Evolutionary conservation across 2,888 invertebrate species (phyloP), one percentile per base, ranked within the genome.

Genomic region (Epinotia bilunana): DNA sequence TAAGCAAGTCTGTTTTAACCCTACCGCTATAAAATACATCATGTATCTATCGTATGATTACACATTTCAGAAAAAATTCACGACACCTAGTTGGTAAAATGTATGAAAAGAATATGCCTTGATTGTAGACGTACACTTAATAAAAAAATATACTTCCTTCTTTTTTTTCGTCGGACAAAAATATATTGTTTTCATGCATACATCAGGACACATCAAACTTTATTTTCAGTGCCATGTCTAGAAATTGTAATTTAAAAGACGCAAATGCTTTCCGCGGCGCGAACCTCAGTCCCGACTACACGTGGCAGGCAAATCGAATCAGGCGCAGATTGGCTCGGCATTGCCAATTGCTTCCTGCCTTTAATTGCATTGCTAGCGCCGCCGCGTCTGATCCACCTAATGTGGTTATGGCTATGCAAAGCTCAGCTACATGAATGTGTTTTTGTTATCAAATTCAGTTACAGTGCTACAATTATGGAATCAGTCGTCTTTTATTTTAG

Each of bases 251-350:
- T n/a, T 9, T 16, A 1, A 64, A 23, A 9, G 28, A 39, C 39
- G 39, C 39, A 39, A 39, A 39, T 39, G 39, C 39, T 39, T 39
- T 39, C 39, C 39, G 39, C 9, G 0, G 39, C 71, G 33, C 63
- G 72, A 79, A 79, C 78, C 79, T 76, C 71, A 76, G 78, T 77
- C 76, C 73, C 72, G 62, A 55, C 39, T n/a, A 46, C 64, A 64
- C 63, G 23, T 18, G 63, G n/a, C 64, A 60, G 63, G 11, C 64
- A 65, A 74, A 74, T 74, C 74, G 53, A 74, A 74, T 74, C 60
- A 62, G 43, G 61, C 61, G 60, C 71, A 72, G 67, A 75, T 75
- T 75, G 75, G 75, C 75, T 43, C 75, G 53, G 61, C 71, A 55
- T 75, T 75, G 75, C 23, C 75, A 75, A 75, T 75, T 75, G 71